Percentiles rank a stretch among this genome's conserved stretches.
These are phyloP conservation scores for Cryptophagus acutangulus DNA, from an alignment of 2,888 invertebrate species.

Conservation along the genomic window DNA sequence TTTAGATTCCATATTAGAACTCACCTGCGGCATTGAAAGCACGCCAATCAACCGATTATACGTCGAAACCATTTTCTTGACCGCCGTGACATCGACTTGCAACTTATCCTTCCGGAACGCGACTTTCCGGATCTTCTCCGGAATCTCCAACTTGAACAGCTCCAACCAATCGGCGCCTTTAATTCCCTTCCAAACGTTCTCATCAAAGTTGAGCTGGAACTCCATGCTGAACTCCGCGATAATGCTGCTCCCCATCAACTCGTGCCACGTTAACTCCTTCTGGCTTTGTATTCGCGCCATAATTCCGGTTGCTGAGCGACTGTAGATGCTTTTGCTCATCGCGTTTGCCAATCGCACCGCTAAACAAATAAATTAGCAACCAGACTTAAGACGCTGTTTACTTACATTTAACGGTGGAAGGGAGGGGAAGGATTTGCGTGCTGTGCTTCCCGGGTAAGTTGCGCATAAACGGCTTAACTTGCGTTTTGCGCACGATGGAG, in stretches of 20 bases:
- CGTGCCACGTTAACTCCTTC: slow-evolving; percentile 58
- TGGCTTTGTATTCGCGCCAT: slow-evolving; percentile 37
- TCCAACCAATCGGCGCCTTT: slow-evolving; percentile 73
- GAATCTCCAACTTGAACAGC: slow-evolving; percentile 58
- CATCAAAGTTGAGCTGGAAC: slow-evolving; percentile 64
- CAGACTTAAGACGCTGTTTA: no score
- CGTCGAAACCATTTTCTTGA: slow-evolving; percentile 55
- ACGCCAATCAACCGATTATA: slow-evolving; percentile 63
- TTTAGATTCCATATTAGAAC: no score
- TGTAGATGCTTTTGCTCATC: slow-evolving; percentile 10
- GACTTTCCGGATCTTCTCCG: slow-evolving; percentile 51
- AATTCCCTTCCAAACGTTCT: slow-evolving; percentile 61
- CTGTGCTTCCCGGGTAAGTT: no score
- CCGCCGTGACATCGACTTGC: slow-evolving; percentile 60
- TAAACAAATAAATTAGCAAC: neutral
- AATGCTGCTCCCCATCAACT: slow-evolving; percentile 62
- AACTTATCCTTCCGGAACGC: slow-evolving; percentile 61
- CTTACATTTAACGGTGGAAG: no score
- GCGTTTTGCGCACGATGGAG: slow-evolving; percentile 23
- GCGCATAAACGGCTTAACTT: neutral
- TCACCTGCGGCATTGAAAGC: slow-evolving; percentile 68
- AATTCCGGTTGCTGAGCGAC: slow-evolving; percentile 23
- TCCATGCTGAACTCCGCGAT: slow-evolving; percentile 63
- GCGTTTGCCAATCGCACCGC: slow-evolving; percentile 5
- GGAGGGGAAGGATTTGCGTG: no score